phyloP scores from a whole-genome alignment of 2,888 invertebrate genomes.

The Ectropis crepuscularia region DNA sequence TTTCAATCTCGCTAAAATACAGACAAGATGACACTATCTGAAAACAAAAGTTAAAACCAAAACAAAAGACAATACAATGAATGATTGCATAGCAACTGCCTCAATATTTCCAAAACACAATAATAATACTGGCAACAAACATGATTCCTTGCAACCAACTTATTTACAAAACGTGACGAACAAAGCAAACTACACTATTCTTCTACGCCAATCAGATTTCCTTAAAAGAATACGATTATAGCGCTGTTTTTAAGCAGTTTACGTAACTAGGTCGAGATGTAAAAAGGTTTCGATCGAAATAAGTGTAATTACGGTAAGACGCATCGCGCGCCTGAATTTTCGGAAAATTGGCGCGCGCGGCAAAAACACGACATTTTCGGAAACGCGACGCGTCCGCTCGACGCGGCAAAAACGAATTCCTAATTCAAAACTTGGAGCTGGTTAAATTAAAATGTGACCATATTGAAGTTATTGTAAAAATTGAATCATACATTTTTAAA shows the following conservation, averaged over 20 bases:
- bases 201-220: background rate
- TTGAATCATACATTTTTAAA: background rate
- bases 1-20: background rate
- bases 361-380: conserved; percentile 68
- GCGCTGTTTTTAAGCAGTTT: background rate
- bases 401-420: conserved; percentile 23
- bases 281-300: conserved; percentile 74
- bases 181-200: background rate
- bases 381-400: conserved; percentile 58
- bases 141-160: conserved; percentile 1
- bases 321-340: conserved; percentile 59
- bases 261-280: conserved; percentile 7
- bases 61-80: conserved; percentile 12
- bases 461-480: background rate
- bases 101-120: conserved; percentile 39
- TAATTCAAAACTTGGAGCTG: conserved; percentile 22
- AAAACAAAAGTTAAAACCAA: conserved; percentile 5
- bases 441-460: conserved; percentile 9
- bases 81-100: conserved; percentile 11
- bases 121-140: conserved; percentile 39
- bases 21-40: background rate
- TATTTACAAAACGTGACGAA: background rate
- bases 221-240: background rate
- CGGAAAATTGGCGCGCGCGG: conserved; percentile 65
- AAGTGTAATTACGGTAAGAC: conserved; percentile 73